A percentile compares a stretch with the other conserved stretches of the same genome.
These are phyloP conservation scores for Bombus ignitus DNA, from an alignment of 1,140 invertebrate genomes.

Conservation along the genomic window DNA sequence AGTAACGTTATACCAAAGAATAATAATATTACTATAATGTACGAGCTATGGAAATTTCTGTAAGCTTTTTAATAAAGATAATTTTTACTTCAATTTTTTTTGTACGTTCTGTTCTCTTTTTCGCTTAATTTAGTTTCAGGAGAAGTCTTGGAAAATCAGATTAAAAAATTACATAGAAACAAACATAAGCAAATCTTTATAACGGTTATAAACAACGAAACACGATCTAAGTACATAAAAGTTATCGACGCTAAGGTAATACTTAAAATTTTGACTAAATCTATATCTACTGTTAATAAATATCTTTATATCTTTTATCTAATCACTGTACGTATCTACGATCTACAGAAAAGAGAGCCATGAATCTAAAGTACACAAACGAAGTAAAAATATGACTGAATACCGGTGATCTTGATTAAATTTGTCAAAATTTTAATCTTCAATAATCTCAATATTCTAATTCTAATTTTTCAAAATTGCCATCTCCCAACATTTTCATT, in stretches of 20 bases:
- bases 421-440: not conserved
- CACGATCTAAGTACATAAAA: not conserved
- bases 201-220: not conserved
- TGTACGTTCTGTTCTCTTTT: too few relatives aligned
- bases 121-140: too few relatives aligned
- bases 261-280: not conserved
- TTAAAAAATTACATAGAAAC: too few relatives aligned
- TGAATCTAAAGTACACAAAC: not conserved
- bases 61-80: too few relatives aligned
- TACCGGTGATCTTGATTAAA: not conserved
- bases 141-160: too few relatives aligned
- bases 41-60: too few relatives aligned
- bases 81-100: too few relatives aligned
- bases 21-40: too few relatives aligned
- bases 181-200: not conserved
- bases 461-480: not conserved
- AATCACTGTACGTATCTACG: not conserved
- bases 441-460: not conserved
- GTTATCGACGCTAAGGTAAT: not conserved
- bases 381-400: not conserved
- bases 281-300: not conserved
- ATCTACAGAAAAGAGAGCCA: not conserved
- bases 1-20: too few relatives aligned
- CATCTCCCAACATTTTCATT: not conserved
- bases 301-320: not conserved